Evolutionary conservation across 2,888 invertebrate species (phyloP), one percentile per base, ranked within the genome.

Genomic region (Platypus cylindrus): DNA sequence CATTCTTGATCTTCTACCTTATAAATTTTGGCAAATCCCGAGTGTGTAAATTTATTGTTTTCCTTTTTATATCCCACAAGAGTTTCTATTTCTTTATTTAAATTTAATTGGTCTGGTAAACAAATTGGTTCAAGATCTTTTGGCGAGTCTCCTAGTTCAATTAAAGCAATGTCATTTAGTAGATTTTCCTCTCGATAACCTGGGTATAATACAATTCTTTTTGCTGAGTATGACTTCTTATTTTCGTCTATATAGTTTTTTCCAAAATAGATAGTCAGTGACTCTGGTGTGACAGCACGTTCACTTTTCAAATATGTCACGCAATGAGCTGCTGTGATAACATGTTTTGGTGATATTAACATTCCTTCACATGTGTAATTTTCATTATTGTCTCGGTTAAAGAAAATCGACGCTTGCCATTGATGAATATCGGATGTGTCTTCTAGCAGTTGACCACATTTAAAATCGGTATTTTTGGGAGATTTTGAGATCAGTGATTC

Each of bases 91-190:
- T 36, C 33, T 28, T 13, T 9, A 4, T 5, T 9, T 13, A 16
- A 4, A 13, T 7, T 12, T 5, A 8, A 8, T 7, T 29, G 28
- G 2, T 20, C 33, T n/a, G 34, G 39, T 12, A 73, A 59, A 44
- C 73, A 73, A 3, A 70, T 67, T 0, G 73, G 69, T 16, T 65
- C 58, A 15, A 71, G 67, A 51, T 62, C 64, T 37, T 66, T 64
- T 1, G 64, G 60, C 4, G 4, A 5, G 48, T 65, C 65, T 2
- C 59, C 55, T 1, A 67, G 54, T 34, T 59, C 60, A 36, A 73
- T 49, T 23, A 73, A 53, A 2, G 68, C 66, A 20, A 71, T 47
- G 48, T 73, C 73, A 2, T 63, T 59, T 37, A 59, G 61, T 52
- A 64, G 68, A 1, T 63, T 63, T 0, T 63, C 60, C 15, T 64